phyloP scores from a whole-genome alignment of 2,888 invertebrate species.

The Hecatera dysodea region DNA sequence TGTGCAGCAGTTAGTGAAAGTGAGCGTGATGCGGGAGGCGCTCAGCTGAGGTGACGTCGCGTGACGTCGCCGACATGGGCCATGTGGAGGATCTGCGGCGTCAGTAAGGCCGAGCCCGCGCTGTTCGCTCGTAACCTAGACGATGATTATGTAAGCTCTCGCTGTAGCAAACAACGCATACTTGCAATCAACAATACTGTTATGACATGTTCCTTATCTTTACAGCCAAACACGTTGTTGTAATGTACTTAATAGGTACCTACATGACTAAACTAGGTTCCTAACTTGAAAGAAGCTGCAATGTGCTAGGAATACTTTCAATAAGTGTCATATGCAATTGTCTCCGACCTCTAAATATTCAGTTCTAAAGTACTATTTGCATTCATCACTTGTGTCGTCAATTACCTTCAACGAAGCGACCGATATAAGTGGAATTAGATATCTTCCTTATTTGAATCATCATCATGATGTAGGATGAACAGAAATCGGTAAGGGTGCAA shows the following conservation, averaged over 20 bases:
- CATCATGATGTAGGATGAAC: slow-evolving; percentile 30
- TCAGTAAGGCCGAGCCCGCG: slow-evolving; percentile 87
- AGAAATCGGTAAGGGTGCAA: neutral
- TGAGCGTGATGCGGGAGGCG: slow-evolving; percentile 80
- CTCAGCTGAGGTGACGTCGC: slow-evolving; percentile 81
- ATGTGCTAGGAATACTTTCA: slow-evolving; percentile 11
- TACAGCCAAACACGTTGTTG: slow-evolving; percentile 46
- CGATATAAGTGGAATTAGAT: slow-evolving; percentile 47
- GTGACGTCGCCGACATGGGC: slow-evolving; percentile 86
- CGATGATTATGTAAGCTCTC: slow-evolving; percentile 87
- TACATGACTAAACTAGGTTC: slow-evolving; percentile 17
- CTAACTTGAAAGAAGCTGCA: slow-evolving; percentile 31
- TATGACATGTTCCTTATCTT: slow-evolving; percentile 66
- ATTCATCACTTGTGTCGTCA: slow-evolving; percentile 24
- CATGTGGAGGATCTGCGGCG: slow-evolving; percentile 90
- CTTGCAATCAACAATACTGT: slow-evolving; percentile 41
- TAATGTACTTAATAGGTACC: slow-evolving; percentile 29
- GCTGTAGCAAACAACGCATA: slow-evolving; percentile 57
- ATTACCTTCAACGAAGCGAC: slow-evolving; percentile 11
- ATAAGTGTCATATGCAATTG: slow-evolving; percentile 21
- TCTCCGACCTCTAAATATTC: slow-evolving; percentile 30
- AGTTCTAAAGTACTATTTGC: slow-evolving; percentile 21
- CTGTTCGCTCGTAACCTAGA: slow-evolving; percentile 80
- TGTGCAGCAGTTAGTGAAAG: slow-evolving; percentile 81
- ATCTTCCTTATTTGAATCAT: slow-evolving; percentile 9